These are phyloP conservation scores for Romanomermis culicivorax DNA, from an alignment of 2,888 invertebrate genomes.

Conservation along the genomic window DNA sequence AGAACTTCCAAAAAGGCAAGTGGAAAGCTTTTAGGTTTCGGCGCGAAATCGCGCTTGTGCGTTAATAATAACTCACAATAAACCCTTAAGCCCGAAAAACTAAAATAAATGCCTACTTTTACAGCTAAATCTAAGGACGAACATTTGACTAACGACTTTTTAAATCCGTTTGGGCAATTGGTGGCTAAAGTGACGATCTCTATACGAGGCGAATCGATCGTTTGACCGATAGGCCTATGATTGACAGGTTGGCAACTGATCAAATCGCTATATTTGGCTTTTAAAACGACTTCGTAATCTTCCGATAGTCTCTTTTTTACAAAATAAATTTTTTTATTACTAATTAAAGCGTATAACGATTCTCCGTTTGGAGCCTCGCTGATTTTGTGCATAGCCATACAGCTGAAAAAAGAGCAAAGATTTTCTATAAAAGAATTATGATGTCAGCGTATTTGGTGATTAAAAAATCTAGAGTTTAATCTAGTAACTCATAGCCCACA, in stretches of 20 bases:
- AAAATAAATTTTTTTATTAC: neutral
- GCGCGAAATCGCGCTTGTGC: no score
- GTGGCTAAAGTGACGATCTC: neutral
- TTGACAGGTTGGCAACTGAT: neutral
- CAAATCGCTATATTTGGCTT: neutral
- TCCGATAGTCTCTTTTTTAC: neutral
- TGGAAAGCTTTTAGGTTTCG: no score
- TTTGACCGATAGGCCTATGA: neutral
- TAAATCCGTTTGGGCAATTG: neutral
- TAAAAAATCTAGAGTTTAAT: no score
- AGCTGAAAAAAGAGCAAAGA: slow-evolving; percentile 1
- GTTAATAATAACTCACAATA: no score
- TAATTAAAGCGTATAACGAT: neutral
- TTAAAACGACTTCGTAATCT: neutral
- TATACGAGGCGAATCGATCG: neutral
- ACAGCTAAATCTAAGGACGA: neutral
- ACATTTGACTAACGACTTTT: neutral
- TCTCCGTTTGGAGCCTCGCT: neutral
- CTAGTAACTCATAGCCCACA: no score
- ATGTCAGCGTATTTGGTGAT: no score
- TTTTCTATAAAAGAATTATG: neutral
- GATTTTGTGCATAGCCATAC: neutral
- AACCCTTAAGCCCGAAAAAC: no score
- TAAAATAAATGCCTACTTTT: no score
- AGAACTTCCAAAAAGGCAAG: no score